phyloP scores from a whole-genome alignment of 2,113 vertebrate species.

The Podarcis cretensis region DNA sequence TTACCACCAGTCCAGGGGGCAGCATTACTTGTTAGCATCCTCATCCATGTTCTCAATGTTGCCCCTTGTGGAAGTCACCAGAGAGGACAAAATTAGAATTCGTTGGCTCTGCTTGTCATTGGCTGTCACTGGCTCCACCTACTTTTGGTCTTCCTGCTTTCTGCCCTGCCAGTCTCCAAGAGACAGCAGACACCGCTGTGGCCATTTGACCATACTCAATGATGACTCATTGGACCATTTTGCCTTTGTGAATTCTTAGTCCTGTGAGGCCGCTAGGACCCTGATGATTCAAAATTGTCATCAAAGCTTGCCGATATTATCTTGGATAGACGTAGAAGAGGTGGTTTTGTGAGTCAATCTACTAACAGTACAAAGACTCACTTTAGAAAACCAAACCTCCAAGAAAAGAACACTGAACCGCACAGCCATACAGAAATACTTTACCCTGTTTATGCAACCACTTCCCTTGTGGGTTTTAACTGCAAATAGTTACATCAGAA shows the following conservation, averaged over 20 bases:
- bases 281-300: not conserved
- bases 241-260: not conserved
- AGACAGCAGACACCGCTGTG: too few relatives aligned
- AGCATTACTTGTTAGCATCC: too few relatives aligned
- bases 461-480: constrained; percentile 23
- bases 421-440: not conserved
- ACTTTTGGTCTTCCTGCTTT: too few relatives aligned
- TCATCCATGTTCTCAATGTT: too few relatives aligned
- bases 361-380: not conserved
- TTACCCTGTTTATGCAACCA: constrained; percentile 4
- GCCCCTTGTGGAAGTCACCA: too few relatives aligned
- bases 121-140: too few relatives aligned
- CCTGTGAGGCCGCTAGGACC: not conserved
- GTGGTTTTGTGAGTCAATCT: constrained; percentile 11
- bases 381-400: not conserved
- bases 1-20: too few relatives aligned
- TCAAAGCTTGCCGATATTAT: not conserved
- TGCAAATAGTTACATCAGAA: constrained; percentile 14
- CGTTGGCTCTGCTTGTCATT: too few relatives aligned
- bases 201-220: too few relatives aligned
- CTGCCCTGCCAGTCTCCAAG: too few relatives aligned
- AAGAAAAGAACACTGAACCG: not conserved
- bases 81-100: too few relatives aligned
- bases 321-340: not conserved
- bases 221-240: too few relatives aligned